Conservation (phyloP, 2,113 vertebrate genomes). For the Tangachromis dhanisi region DNA sequence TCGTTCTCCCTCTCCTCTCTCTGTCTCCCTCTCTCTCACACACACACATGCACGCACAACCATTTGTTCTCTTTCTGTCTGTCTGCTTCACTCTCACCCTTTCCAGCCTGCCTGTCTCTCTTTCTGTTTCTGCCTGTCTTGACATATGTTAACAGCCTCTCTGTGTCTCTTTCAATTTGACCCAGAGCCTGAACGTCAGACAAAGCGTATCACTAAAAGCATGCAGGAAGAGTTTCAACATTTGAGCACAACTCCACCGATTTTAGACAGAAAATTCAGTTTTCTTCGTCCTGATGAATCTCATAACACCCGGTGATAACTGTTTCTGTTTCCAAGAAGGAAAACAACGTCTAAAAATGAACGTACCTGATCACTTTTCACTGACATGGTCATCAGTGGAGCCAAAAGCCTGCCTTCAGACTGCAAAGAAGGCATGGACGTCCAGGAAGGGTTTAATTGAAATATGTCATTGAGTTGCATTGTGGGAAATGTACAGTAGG, state of each 20-base stretch:
- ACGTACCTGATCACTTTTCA: neutral
- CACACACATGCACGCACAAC: neutral
- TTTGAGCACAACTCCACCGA: neutral
- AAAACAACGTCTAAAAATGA: neutral
- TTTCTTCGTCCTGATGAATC: neutral
- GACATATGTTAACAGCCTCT: conserved; percentile 3
- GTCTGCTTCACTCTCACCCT: conserved; percentile 4
- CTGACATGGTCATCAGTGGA: neutral
- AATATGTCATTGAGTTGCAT: neutral
- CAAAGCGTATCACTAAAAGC: neutral
- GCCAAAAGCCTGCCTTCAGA: neutral
- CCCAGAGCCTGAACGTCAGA: neutral
- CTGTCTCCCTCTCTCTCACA: neutral
- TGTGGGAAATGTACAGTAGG: neutral
- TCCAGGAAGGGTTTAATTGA: neutral
- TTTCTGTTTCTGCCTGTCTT: neutral
- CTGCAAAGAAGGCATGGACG: neutral
- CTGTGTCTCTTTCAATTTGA: neutral
- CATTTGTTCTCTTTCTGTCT: conserved; percentile 14
- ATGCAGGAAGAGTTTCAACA: neutral
- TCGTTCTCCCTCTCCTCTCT: neutral
- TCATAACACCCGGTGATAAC: neutral
- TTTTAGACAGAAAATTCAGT: neutral
- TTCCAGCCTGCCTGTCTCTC: neutral
- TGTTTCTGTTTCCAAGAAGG: neutral